Base-by-base conservation (phyloP, 2,797 vertebrate species). In the Onychomys arenicola region DNA sequence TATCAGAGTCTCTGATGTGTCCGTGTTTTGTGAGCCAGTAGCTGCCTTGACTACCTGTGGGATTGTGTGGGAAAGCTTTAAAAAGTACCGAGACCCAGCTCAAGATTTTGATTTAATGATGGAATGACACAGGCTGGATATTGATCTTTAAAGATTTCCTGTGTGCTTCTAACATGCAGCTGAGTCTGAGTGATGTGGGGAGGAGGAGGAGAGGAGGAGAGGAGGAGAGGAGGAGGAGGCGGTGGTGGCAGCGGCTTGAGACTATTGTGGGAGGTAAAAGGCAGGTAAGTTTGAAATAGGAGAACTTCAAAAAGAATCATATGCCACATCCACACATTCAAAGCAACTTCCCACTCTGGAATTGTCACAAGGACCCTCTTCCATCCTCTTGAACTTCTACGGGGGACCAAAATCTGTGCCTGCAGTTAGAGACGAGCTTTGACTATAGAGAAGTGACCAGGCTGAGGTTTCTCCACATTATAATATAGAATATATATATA, bases 201-300 rank as follows among this genome's bases (percentile, higher is more conserved):
- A 16, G 3, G 21, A 9, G 34, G 40, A 67, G 43, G 40, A 0
- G 57, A n/a, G n/a, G n/a, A n/a, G n/a, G n/a, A n/a, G 80, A 2
- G 5, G 29, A 19, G 14, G 80, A 5, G 43, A 17, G 14, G 37
- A 16, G 23, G 37, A 12, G 12, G 23, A 2, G 10, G 80, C 1
- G 2, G 46, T 1, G 14, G 27, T 2, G 0, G n/a, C 1, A 10
- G 27, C 0, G 11, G n/a, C 52, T 23, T 65, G 65, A 96, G 55
- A 82, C 65, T 78, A 46, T 49, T 43, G 57, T 78, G 85, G 90
- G 37, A 75, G 12, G 86, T 92, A 82, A 94, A 67, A 76, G 52
- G 52, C 80, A 96, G 52, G 59, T 81, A 55, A 94, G 43, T 46
- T 43, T 93, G 46, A 93, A 91, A 27, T 37, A 84, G 76, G n/a